phyloP scores from a whole-genome alignment of 2,797 vertebrate species.

The Pipistrellus kuhlii region DNA sequence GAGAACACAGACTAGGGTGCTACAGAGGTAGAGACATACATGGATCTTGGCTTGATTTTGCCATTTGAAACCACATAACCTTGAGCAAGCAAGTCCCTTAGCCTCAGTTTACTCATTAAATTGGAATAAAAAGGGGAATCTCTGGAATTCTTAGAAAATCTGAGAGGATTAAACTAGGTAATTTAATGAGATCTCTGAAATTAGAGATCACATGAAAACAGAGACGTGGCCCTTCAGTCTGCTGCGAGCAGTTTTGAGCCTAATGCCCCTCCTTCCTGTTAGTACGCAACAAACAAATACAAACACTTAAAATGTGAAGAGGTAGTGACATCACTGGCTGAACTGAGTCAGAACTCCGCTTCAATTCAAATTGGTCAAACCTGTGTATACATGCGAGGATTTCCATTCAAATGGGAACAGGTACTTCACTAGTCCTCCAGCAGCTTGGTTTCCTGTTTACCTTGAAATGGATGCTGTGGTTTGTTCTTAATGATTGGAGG shows the following conservation, averaged over 20 bases:
- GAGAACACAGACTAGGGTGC: not conserved
- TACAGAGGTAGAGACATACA: not conserved
- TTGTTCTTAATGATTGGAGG: slow-evolving; percentile 62
- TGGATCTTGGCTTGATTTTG: slow-evolving; percentile 33
- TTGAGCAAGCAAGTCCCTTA: not conserved
- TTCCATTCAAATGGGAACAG: slow-evolving; percentile 9
- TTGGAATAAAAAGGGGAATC: not conserved
- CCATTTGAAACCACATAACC: not conserved
- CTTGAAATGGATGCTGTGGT: slow-evolving; percentile 61
- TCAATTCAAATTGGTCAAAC: slow-evolving; percentile 26
- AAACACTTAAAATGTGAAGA: slow-evolving; percentile 4
- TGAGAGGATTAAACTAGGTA: slow-evolving; percentile 42
- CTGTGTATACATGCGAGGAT: not conserved
- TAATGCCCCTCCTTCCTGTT: not conserved
- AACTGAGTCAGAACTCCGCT: slow-evolving; percentile 19
- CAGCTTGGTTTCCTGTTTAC: slow-evolving; percentile 76
- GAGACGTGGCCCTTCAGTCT: not conserved
- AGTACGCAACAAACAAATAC: not conserved
- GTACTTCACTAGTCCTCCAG: not conserved
- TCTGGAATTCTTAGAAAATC: not conserved
- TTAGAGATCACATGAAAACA: not conserved
- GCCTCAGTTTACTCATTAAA: slow-evolving; percentile 1
- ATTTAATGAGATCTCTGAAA: not conserved
- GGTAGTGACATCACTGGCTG: not conserved
- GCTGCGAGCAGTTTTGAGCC: not conserved